These are phyloP conservation scores for Coleophora flavipennella DNA, from an alignment of 2,888 invertebrate genomes.

Conservation along the genomic window DNA sequence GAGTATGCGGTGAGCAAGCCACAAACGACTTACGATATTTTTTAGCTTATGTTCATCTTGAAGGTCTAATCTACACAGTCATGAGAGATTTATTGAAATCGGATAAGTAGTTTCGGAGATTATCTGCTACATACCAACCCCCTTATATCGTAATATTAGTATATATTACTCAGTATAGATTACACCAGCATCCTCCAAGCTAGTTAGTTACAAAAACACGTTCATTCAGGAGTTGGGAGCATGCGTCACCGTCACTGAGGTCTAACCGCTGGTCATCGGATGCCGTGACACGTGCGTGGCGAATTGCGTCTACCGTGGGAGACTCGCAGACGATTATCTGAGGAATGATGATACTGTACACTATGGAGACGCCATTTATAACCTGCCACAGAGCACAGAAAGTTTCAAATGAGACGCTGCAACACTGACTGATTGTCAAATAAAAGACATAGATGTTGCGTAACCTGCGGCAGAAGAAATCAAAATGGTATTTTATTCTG, in stretches of 20 bases:
- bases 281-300: conserved; percentile 66
- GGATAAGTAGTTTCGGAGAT: too few species aligned
- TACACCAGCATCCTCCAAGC: conserved; percentile 13
- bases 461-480: not conserved
- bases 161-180: too few species aligned
- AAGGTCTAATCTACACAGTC: too few species aligned
- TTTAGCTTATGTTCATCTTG: too few species aligned
- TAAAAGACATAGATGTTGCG: not conserved
- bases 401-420: not conserved
- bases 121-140: too few species aligned
- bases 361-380: not conserved
- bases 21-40: too few species aligned
- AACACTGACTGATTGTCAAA: not conserved
- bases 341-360: conserved; percentile 13
- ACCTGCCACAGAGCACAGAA: conserved; percentile 1
- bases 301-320: conserved; percentile 68
- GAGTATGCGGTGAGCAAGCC: too few species aligned
- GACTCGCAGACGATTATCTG: conserved; percentile 26
- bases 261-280: conserved; percentile 58
- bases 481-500: not conserved
- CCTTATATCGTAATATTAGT: too few species aligned
- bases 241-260: conserved; percentile 42
- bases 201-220: conserved; percentile 64
- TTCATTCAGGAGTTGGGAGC: conserved; percentile 42
- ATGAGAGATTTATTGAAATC: too few species aligned